A percentile compares a stretch with the other conserved stretches of the same genome.
Evolutionary conservation across 1,140 invertebrate genomes (phyloP).

Genomic region (Sycophila sp.): DNA sequence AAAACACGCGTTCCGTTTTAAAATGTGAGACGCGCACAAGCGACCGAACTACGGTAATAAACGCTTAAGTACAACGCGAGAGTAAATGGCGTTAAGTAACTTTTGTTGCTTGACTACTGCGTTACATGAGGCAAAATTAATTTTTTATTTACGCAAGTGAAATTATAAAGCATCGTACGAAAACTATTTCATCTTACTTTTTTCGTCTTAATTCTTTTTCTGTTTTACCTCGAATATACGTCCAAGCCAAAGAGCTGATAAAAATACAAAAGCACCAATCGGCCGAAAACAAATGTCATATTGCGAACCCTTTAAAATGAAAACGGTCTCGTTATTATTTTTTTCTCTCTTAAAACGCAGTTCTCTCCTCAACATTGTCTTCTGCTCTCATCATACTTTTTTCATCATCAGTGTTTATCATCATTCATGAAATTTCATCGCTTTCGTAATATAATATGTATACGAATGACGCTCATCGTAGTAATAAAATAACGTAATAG

Average conservation of each 20-base stretch:
- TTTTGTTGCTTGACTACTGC: slow-evolving; percentile 39
- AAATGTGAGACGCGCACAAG: slow-evolving; percentile 22
- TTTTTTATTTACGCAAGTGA: slow-evolving; percentile 24
- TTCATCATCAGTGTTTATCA: slow-evolving; percentile 36
- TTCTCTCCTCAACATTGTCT: slow-evolving; percentile 36
- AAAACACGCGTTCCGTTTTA: slow-evolving; percentile 32
- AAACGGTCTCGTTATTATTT: slow-evolving; percentile 46
- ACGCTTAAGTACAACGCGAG: slow-evolving; percentile 44
- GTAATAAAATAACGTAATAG: slow-evolving; percentile 52
- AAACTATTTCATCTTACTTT: no score
- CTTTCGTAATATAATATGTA: slow-evolving; percentile 50
- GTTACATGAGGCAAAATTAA: slow-evolving; percentile 13
- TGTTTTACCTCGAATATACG: no score
- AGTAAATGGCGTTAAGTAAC: slow-evolving; percentile 49
- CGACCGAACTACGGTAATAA: slow-evolving; percentile 26
- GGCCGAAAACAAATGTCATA: slow-evolving; percentile 31
- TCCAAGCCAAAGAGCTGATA: no score
- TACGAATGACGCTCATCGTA: slow-evolving; percentile 51
- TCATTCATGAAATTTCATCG: slow-evolving; percentile 57
- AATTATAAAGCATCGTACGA: no score
- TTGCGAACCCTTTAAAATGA: slow-evolving; percentile 54
- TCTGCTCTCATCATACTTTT: slow-evolving; percentile 39
- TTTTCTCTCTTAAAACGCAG: no score
- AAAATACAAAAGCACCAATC: slow-evolving; percentile 36
- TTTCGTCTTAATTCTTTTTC: no score